Conservation (phyloP, 2,888 invertebrate genomes). For the Orchestes rusci region DNA sequence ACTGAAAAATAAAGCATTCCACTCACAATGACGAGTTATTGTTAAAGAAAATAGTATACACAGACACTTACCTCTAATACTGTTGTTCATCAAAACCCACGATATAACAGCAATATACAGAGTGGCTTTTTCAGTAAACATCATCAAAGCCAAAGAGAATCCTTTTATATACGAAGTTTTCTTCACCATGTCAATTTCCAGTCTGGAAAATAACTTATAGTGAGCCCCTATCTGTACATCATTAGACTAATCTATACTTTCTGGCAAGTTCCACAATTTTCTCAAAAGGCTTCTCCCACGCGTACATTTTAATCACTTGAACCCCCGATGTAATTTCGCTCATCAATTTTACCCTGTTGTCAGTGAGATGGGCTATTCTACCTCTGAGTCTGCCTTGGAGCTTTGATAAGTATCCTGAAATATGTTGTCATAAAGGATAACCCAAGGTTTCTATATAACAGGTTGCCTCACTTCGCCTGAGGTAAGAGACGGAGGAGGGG, state of each 20-base stretch:
- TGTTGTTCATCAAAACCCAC: conserved; percentile 60
- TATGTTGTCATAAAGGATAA: too few species aligned
- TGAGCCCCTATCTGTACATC: too few species aligned
- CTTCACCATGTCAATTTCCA: conserved; percentile 61
- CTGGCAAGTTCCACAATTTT: conserved; percentile 54
- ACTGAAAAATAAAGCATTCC: too few species aligned
- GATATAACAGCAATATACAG: conserved; percentile 73
- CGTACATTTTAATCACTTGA: conserved; percentile 72
- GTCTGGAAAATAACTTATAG: conserved; percentile 26
- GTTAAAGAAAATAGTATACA: too few species aligned
- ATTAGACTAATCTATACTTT: conserved; percentile 40
- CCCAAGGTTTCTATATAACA: too few species aligned
- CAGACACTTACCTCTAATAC: conserved; percentile 15
- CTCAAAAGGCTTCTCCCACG: conserved; percentile 68
- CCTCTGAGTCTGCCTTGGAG: conserved; percentile 43
- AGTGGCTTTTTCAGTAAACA: conserved; percentile 80
- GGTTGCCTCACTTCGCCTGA: too few species aligned
- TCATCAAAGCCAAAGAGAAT: conserved; percentile 56
- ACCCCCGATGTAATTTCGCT: conserved; percentile 68
- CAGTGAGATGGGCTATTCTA: conserved; percentile 50
- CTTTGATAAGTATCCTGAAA: conserved; percentile 45
- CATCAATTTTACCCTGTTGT: conserved; percentile 64
- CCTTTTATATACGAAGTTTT: conserved; percentile 61
- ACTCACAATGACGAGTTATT: too few species aligned
- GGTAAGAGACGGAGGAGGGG: too few species aligned